A percentile compares a stretch with the other conserved stretches of the same genome.
Conservation (phyloP, 2,797 vertebrate species). For the Megaceryle alcyon region DNA sequence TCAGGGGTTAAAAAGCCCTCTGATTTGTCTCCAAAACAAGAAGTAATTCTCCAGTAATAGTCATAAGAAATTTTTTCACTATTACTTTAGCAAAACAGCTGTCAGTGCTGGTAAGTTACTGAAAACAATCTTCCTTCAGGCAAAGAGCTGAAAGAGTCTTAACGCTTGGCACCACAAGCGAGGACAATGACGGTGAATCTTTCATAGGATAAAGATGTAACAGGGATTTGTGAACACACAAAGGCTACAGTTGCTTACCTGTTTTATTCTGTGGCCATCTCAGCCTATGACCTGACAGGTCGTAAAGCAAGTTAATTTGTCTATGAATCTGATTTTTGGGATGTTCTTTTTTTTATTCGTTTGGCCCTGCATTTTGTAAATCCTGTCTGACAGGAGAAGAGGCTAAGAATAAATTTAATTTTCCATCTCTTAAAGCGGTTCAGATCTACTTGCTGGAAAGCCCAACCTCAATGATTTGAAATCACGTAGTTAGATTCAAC, state of each 20-base stretch:
- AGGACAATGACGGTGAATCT: rapidly evolving
- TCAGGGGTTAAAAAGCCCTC: neutral
- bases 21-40: neutral
- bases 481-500: neutral
- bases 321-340: neutral
- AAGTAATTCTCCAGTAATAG: neutral
- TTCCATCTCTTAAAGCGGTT: neutral
- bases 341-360: neutral
- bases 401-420: neutral
- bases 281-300: neutral
- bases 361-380: neutral
- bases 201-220: neutral
- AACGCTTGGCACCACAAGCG: neutral
- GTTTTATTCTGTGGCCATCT: neutral
- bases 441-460: neutral
- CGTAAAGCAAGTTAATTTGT: rapidly evolving
- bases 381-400: neutral
- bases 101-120: neutral
- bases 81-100: neutral
- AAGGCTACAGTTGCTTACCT: neutral
- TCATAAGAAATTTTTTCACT: neutral
- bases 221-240: neutral
- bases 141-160: neutral
- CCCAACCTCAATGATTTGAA: neutral
- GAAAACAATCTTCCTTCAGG: neutral